Percentiles rank a stretch among this genome's conserved stretches.
phyloP scores from a whole-genome alignment of 2,113 vertebrate species.

The Siniperca chuatsi region DNA sequence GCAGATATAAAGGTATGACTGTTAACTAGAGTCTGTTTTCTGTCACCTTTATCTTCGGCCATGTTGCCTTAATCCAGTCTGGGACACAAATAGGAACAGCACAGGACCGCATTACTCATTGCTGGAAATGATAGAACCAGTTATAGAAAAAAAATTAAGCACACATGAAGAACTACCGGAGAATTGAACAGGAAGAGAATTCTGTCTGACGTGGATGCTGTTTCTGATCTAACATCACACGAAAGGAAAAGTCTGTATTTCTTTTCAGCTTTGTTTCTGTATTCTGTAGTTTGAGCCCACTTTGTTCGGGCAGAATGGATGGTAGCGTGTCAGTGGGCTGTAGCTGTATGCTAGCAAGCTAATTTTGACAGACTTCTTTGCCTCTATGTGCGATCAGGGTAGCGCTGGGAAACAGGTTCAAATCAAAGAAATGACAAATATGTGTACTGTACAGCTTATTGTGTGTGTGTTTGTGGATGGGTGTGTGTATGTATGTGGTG shows the following conservation, averaged over 20 bases:
- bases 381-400: too few relatives aligned
- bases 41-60: not conserved
- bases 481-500: constrained; percentile 37
- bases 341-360: too few relatives aligned
- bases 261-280: not conserved
- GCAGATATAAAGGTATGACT: not conserved
- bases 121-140: not conserved
- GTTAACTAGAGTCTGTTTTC: not conserved
- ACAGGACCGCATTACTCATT: not conserved
- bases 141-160: not conserved
- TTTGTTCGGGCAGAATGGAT: not conserved
- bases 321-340: not conserved
- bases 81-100: not conserved
- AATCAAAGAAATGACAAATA: constrained; percentile 33
- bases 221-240: not conserved
- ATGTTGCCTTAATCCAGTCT: not conserved
- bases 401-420: not conserved
- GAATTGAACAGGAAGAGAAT: not conserved
- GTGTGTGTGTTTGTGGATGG: constrained; percentile 51
- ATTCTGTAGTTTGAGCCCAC: not conserved
- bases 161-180: not conserved
- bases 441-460: constrained; percentile 71
- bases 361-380: too few relatives aligned
- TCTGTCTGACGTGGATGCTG: not conserved
- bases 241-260: not conserved